Evolutionary conservation across 2,797 vertebrate species (phyloP).

Genomic region (Sebastes minor): DNA sequence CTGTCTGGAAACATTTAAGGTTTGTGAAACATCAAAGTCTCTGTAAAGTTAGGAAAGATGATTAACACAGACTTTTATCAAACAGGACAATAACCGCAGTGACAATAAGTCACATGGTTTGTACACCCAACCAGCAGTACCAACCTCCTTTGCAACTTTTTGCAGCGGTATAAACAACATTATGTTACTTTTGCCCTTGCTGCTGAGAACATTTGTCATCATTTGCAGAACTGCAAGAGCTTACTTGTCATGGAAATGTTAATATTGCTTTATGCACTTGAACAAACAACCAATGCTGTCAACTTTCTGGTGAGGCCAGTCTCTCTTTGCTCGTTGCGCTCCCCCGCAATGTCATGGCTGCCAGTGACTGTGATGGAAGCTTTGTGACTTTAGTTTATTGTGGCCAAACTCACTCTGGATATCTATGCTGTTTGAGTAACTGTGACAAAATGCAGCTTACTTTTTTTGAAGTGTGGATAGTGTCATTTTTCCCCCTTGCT

Average conservation of each 20-base stretch:
- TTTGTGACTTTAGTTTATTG: background rate
- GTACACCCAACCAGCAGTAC: background rate
- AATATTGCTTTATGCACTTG: background rate
- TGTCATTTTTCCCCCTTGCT: background rate
- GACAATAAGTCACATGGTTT: background rate
- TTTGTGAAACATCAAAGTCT: background rate
- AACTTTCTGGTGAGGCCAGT: background rate
- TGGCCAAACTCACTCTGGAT: background rate
- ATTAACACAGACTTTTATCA: fast-evolving
- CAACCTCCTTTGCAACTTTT: background rate
- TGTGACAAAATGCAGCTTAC: slow-evolving; percentile 8
- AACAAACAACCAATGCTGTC: background rate
- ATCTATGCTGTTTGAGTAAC: background rate
- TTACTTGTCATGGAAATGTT: background rate
- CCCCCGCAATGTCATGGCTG: background rate
- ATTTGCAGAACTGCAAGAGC: background rate
- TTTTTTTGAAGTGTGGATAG: background rate
- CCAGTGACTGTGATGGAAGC: background rate
- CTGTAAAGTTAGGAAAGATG: background rate
- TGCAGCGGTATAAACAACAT: background rate
- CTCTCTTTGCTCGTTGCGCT: background rate
- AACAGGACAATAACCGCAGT: background rate
- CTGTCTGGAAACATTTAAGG: background rate
- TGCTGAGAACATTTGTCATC: background rate
- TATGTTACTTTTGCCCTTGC: background rate